These are phyloP conservation scores for Jacana jacana DNA, from an alignment of 2,113 vertebrate species.

Conservation along the genomic window DNA sequence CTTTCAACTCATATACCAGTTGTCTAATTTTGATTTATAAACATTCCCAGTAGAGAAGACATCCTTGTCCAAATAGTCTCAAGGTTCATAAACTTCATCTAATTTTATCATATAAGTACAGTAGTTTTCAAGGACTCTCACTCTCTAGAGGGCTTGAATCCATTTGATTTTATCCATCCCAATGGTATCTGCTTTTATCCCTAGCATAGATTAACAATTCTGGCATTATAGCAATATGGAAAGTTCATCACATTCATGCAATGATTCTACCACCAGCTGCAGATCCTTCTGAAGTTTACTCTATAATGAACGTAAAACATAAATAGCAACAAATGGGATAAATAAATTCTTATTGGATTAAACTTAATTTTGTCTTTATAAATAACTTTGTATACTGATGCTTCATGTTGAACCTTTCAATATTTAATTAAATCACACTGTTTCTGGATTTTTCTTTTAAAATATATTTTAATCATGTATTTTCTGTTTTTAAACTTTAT, in stretches of 20 bases:
- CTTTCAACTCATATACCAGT: constrained; percentile 6
- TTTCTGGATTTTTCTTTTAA: constrained; percentile 12
- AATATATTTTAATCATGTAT: background rate
- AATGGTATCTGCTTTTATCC: constrained; percentile 35
- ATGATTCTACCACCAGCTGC: constrained; percentile 14
- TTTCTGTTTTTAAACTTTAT: background rate
- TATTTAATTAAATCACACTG: background rate
- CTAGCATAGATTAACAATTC: constrained; percentile 20
- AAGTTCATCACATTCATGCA: background rate
- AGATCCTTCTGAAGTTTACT: constrained; percentile 22
- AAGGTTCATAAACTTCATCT: constrained; percentile 40
- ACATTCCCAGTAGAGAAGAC: background rate
- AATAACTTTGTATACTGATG: constrained; percentile 14
- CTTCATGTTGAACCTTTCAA: background rate
- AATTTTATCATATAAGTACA: constrained; percentile 29
- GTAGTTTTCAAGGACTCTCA: constrained; percentile 49
- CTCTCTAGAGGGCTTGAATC: background rate
- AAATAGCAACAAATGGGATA: constrained; percentile 47
- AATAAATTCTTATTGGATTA: constrained; percentile 9
- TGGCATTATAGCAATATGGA: constrained; percentile 4
- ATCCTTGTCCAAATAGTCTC: constrained; percentile 29
- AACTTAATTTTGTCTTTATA: constrained; percentile 15
- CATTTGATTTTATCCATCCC: constrained; percentile 60
- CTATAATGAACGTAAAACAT: constrained; percentile 4
- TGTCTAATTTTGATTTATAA: constrained; percentile 53